Evolutionary conservation across 2,113 vertebrate species (phyloP).

Genomic region (Theristicus caerulescens): DNA sequence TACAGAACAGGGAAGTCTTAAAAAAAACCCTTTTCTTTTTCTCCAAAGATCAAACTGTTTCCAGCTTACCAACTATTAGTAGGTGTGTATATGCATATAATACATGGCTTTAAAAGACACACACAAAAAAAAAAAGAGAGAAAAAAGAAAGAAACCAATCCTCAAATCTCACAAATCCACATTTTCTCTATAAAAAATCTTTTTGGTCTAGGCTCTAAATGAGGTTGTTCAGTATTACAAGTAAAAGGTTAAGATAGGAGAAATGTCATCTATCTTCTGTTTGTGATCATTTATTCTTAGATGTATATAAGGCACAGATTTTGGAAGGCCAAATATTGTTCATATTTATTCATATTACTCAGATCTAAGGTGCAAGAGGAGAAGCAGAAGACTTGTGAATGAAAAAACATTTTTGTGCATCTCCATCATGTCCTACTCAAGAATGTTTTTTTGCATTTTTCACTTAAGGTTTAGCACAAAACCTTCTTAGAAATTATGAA

Average conservation of each 20-base stretch:
- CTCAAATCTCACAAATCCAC: background rate
- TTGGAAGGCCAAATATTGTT: background rate
- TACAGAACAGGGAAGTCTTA: background rate
- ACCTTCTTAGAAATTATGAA: background rate
- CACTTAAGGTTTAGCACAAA: background rate
- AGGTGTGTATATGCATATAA: background rate
- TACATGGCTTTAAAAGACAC: background rate
- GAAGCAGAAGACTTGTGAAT: background rate
- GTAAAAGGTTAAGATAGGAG: background rate
- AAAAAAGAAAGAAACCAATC: background rate
- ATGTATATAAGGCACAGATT: background rate
- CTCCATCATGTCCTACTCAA: background rate
- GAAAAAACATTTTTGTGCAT: background rate
- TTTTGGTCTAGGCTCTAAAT: background rate
- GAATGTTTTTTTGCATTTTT: background rate
- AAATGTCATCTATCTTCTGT: background rate
- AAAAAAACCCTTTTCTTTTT: background rate
- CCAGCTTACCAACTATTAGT: background rate
- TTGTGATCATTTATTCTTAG: background rate
- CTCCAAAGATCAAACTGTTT: background rate
- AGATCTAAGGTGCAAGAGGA: background rate
- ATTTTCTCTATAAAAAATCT: background rate
- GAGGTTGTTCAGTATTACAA: background rate
- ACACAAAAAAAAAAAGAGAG: background rate
- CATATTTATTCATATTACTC: background rate